These are phyloP conservation scores for Dipodomys spectabilis DNA, from an alignment of 2,113 vertebrate species.

Conservation along the genomic window DNA sequence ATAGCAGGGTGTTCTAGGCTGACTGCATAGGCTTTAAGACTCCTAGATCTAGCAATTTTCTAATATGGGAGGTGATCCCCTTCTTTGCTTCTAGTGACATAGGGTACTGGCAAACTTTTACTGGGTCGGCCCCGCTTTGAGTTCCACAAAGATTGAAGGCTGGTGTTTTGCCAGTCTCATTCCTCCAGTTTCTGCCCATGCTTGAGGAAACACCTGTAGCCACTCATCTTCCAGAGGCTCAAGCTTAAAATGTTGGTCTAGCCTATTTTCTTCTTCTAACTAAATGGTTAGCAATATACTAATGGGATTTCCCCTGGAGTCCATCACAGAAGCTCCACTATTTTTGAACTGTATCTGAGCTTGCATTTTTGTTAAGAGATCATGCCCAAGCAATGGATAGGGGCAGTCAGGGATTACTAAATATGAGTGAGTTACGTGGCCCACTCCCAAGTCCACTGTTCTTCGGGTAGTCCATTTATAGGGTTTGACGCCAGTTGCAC, in stretches of 20 bases:
- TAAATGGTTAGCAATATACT: background rate
- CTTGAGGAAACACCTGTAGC: too few species aligned
- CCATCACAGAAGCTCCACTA: background rate
- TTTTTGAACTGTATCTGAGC: background rate
- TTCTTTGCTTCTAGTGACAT: background rate
- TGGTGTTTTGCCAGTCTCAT: background rate
- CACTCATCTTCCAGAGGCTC: too few species aligned
- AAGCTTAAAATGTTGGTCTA: too few species aligned
- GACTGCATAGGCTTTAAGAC: background rate
- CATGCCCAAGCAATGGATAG: background rate
- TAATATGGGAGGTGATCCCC: background rate
- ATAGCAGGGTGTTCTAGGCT: background rate
- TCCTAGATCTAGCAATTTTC: background rate
- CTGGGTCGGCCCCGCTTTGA: background rate
- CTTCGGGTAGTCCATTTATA: background rate
- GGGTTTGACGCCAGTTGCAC: background rate
- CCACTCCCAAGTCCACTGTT: background rate
- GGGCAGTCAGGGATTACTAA: background rate
- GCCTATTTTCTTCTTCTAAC: background rate
- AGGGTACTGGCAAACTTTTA: background rate
- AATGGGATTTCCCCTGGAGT: background rate
- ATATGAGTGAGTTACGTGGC: background rate
- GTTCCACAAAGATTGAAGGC: background rate
- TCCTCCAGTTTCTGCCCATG: background rate
- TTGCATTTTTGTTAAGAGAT: background rate